Percentiles rank a stretch among this genome's conserved stretches.
phyloP scores from a whole-genome alignment of 2,113 vertebrate species.

The Ptychochromis oligacanthus region DNA sequence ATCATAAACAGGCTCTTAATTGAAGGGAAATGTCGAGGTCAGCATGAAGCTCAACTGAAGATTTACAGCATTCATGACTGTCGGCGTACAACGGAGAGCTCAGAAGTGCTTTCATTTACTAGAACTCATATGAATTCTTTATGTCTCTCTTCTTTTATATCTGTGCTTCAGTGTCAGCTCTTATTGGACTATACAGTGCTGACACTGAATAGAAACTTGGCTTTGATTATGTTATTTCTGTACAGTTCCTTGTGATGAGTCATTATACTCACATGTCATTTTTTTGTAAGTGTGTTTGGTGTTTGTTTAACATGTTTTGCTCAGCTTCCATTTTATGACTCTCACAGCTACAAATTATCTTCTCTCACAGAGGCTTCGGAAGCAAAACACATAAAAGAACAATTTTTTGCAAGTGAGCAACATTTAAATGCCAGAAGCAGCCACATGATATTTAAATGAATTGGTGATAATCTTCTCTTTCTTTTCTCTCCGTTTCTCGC shows the following conservation, averaged over 20 bases:
- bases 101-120: conserved; percentile 5
- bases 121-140: conserved; percentile 11
- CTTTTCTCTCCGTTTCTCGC: not conserved
- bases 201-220: not conserved
- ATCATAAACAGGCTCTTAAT: conserved; percentile 49
- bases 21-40: conserved; percentile 50
- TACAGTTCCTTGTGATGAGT: not conserved
- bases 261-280: not conserved
- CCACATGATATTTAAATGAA: conserved; percentile 13
- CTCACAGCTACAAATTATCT: not conserved
- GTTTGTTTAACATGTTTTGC: conserved; percentile 6
- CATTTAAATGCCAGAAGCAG: conserved; percentile 5
- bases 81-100: not conserved
- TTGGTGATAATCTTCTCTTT: not conserved
- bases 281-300: not conserved
- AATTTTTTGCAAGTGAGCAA: conserved; percentile 6
- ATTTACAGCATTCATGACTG: not conserved
- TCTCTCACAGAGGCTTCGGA: not conserved
- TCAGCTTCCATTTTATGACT: conserved; percentile 6
- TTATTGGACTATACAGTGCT: not conserved
- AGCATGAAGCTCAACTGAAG: conserved; percentile 15
- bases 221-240: not conserved
- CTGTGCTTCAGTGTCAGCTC: not conserved
- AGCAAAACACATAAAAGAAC: conserved; percentile 29
- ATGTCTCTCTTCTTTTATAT: not conserved